phyloP scores from a whole-genome alignment of 1,140 invertebrate species.

The Camponotus floridanus region DNA sequence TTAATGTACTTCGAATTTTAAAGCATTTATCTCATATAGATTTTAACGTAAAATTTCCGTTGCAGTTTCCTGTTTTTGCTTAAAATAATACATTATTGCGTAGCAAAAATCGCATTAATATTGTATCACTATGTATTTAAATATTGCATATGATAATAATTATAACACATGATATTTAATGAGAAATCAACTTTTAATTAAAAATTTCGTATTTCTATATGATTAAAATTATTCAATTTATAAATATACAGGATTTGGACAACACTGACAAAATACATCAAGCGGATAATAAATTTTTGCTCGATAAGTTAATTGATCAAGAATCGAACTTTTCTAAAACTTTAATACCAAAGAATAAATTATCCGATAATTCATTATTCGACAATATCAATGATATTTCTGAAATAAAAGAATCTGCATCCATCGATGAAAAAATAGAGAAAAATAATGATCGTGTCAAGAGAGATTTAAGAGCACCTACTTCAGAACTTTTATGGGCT shows the following conservation, averaged over 20 bases:
- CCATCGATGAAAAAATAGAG: background rate
- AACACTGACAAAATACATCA: background rate
- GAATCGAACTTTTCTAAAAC: background rate
- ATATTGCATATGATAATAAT: background rate
- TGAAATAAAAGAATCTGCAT: background rate
- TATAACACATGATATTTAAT: background rate
- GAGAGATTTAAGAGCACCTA: background rate
- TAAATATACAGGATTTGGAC: background rate
- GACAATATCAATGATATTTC: background rate
- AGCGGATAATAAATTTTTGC: background rate
- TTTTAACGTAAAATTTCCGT: conserved; percentile 22
- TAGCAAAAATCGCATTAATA: background rate
- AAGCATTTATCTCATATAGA: background rate
- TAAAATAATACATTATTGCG: background rate
- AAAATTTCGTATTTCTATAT: background rate
- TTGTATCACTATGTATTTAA: background rate
- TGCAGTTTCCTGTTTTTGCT: conserved; percentile 18
- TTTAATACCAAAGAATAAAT: background rate
- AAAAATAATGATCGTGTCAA: background rate
- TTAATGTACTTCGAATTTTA: background rate
- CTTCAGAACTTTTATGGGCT: background rate
- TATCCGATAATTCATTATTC: background rate
- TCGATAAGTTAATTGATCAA: background rate
- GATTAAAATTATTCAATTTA: conserved; percentile 16
- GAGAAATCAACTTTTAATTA: background rate